Evolutionary conservation across 2,113 vertebrate genomes (phyloP).

Genomic region (Etheostoma spectabile): DNA sequence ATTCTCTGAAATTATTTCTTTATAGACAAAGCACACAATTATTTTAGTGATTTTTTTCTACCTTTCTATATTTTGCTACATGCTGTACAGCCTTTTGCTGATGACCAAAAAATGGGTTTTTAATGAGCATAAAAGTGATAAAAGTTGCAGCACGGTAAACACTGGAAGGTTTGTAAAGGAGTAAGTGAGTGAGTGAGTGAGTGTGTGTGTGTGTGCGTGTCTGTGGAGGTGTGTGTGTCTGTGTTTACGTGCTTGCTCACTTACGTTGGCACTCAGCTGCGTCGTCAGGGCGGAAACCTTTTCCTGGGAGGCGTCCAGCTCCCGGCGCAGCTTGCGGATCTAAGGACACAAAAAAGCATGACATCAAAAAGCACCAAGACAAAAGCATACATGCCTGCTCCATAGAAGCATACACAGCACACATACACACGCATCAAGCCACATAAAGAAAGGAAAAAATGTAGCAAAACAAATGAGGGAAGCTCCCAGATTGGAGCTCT

Average conservation of each 20-base stretch:
- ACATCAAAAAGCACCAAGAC: constrained; percentile 29
- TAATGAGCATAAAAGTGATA: background rate
- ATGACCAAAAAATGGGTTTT: background rate
- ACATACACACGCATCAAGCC: constrained; percentile 20
- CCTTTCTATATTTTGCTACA: background rate
- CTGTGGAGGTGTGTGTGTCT: constrained; percentile 6
- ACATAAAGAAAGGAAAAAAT: background rate
- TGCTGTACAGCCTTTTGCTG: background rate
- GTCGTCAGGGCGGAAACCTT: constrained; percentile 98
- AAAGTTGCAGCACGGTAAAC: background rate
- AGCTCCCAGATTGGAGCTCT: constrained; percentile 38
- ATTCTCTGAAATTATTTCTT: background rate
- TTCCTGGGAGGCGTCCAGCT: constrained; percentile 97
- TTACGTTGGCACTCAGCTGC: constrained; percentile 96
- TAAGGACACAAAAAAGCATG: constrained; percentile 50
- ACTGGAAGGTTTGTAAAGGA: too few species aligned
- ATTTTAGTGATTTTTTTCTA: background rate
- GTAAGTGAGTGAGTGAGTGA: background rate
- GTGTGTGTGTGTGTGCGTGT: background rate
- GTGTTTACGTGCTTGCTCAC: constrained; percentile 47
- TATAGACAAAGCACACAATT: background rate
- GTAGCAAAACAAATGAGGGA: constrained; percentile 47
- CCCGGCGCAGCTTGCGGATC: constrained; percentile 96
- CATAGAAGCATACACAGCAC: constrained; percentile 3
- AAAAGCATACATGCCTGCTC: constrained; percentile 24